These are phyloP conservation scores for Sisyra nigra DNA, from an alignment of 2,888 invertebrate genomes.

Conservation along the genomic window DNA sequence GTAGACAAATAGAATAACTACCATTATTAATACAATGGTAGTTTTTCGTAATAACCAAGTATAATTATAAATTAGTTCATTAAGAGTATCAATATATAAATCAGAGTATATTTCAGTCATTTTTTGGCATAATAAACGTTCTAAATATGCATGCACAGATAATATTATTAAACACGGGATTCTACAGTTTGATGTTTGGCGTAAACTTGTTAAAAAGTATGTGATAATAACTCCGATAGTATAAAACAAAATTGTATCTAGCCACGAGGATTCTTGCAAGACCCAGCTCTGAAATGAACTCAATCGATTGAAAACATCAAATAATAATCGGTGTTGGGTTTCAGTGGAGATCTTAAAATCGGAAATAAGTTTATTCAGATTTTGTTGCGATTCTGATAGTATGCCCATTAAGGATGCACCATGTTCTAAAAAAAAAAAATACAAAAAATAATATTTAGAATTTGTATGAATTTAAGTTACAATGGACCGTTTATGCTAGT, in stretches of 20 bases:
- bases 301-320: conserved; percentile 36
- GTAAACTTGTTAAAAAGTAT: conserved; percentile 32
- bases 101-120: conserved; percentile 13
- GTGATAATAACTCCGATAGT: conserved; percentile 28
- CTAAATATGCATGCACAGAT: conserved; percentile 30
- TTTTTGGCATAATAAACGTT: conserved; percentile 25
- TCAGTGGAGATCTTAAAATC: conserved; percentile 31
- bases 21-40: conserved; percentile 21
- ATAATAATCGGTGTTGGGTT: conserved; percentile 36
- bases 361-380: conserved; percentile 31
- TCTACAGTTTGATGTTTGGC: conserved; percentile 35
- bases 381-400: conserved; percentile 27
- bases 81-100: conserved; percentile 17
- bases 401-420: conserved; percentile 33
- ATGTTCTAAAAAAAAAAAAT: conserved; percentile 19
- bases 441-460: too few relatives aligned
- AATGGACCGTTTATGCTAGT: too few relatives aligned
- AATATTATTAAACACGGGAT: conserved; percentile 35
- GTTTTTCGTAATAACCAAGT: conserved; percentile 30
- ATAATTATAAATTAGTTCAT: conserved; percentile 25
- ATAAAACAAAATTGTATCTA: conserved; percentile 45
- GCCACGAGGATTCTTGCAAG: conserved; percentile 43
- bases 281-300: conserved; percentile 39
- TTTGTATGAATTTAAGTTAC: too few relatives aligned
- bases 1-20: conserved; percentile 13